Evolutionary conservation across 2,113 vertebrate genomes (phyloP), one percentile per base, ranked within the genome.

Genomic region (Mesocricetus auratus): DNA sequence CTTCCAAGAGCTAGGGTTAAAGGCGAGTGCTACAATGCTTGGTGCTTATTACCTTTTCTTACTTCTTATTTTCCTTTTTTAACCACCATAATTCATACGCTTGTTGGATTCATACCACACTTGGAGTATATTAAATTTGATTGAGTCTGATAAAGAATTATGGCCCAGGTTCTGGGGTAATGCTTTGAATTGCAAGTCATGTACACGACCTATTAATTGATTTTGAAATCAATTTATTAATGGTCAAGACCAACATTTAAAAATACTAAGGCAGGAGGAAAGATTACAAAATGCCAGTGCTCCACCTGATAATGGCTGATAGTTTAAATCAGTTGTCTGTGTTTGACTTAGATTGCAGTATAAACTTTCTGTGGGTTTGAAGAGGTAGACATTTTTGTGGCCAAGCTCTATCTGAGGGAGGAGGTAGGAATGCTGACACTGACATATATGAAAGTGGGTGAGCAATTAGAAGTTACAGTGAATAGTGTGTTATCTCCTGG

Each of bases 211-310:
- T 96, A 26, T 83, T 68, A 75, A 53, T 62, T 73, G 24, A 78
- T 90, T 95, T 90, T 79, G 66, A 94, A 95, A 73, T 96, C 24
- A 83, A 7, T 91, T 92, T 94, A 90, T 92, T 95, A 83, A 71
- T 75, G 26, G 62, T 88, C 29, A 89, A 78, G 26, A 79, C 64
- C 26, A 95, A 50, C n/a, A 69, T 75, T 94, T 73, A 68, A 71
- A 94, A 73, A 74, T 29, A 82, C 45, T 42, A 12, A 91, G 39
- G n/a, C 26, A 88, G n/a, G 68, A 39, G 83, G 50, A 71, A 77
- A 53, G 36, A 87, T 16, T 62, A 56, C 75, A 36, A 92, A 83
- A 68, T 45, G 68, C 53, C 19, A 19, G 53, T 77, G 29, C 8
- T 91, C 88, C 62, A 45, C 60, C 36, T 93, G 64, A 93, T 86